These are phyloP conservation scores for Lepilemur ruficaudatus DNA, from an alignment of 2,797 vertebrate species.

Conservation along the genomic window DNA sequence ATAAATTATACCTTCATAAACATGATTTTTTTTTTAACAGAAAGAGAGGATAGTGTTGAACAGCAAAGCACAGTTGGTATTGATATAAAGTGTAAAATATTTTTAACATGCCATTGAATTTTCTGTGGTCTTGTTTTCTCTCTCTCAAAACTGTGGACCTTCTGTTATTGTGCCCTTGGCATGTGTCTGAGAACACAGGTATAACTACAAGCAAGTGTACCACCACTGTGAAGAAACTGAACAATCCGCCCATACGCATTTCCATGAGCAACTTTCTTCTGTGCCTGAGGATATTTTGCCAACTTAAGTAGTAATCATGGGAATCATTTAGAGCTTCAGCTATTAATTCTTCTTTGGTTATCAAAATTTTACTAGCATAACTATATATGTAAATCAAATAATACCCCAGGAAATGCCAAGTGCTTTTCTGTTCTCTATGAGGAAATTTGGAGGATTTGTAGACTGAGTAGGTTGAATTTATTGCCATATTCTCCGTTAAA, in stretches of 20 bases:
- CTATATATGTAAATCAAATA: constrained; percentile 60
- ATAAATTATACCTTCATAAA: neutral
- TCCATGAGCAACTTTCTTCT: neutral
- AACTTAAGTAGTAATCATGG: constrained; percentile 35
- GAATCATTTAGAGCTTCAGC: constrained; percentile 46
- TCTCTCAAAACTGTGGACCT: constrained; percentile 17
- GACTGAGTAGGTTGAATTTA: constrained; percentile 67
- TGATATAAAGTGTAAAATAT: neutral
- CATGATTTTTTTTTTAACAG: neutral
- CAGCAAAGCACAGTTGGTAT: neutral
- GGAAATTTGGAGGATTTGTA: constrained; percentile 59
- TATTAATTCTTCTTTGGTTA: constrained; percentile 69
- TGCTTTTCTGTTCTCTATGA: constrained; percentile 60
- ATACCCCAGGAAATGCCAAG: constrained; percentile 49
- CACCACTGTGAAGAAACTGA: constrained; percentile 9
- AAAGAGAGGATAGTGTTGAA: neutral
- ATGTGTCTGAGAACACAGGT: constrained; percentile 5
- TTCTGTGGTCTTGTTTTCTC: neutral
- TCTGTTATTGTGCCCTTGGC: neutral
- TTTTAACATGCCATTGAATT: neutral
- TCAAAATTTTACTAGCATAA: constrained; percentile 49
- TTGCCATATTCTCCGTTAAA: constrained; percentile 69
- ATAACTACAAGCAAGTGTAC: neutral
- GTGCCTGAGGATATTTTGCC: constrained; percentile 42
- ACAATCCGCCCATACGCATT: neutral